A percentile compares a stretch with the other conserved stretches of the same genome.
These are phyloP conservation scores for Mythimna lalbum DNA, from an alignment of 2,888 invertebrate species.

Conservation along the genomic window DNA sequence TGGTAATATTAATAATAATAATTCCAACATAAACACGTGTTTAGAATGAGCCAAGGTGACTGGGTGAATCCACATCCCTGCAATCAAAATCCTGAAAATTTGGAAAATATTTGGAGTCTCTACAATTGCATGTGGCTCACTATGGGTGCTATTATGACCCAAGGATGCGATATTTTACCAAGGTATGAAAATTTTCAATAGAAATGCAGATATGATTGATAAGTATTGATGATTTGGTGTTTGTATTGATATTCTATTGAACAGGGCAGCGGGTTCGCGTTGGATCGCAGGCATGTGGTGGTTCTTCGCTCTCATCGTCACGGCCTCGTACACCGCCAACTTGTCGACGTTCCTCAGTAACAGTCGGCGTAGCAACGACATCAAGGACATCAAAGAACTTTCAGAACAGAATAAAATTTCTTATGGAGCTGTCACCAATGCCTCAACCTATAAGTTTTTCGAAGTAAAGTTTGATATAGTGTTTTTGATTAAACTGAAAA, in stretches of 20 bases:
- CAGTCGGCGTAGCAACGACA: slow-evolving; percentile 94
- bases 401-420: slow-evolving; percentile 96
- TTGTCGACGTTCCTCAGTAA: slow-evolving; percentile 96
- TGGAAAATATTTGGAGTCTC: slow-evolving; percentile 96
- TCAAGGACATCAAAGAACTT: slow-evolving; percentile 95
- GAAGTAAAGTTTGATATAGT: slow-evolving; percentile 87
- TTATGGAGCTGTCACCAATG: slow-evolving; percentile 95
- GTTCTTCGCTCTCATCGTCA: slow-evolving; percentile 98
- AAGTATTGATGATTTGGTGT: too few relatives aligned
- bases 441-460: slow-evolving; percentile 96
- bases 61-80: slow-evolving; percentile 98
- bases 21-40: background rate
- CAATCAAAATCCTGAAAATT: slow-evolving; percentile 94
- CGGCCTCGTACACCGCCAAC: slow-evolving; percentile 94
- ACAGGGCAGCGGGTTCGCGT: slow-evolving; percentile 96
- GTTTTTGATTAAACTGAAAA: background rate
- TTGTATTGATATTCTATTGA: slow-evolving; percentile 29
- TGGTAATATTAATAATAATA: background rate
- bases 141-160: slow-evolving; percentile 97
- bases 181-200: slow-evolving; percentile 90
- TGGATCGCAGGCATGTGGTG: slow-evolving; percentile 97
- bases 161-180: slow-evolving; percentile 97
- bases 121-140: slow-evolving; percentile 98
- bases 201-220: slow-evolving; percentile 14
- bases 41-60: slow-evolving; percentile 96